Conservation (phyloP, 2,113 vertebrate species). For the Phylloscopus whistleri region DNA sequence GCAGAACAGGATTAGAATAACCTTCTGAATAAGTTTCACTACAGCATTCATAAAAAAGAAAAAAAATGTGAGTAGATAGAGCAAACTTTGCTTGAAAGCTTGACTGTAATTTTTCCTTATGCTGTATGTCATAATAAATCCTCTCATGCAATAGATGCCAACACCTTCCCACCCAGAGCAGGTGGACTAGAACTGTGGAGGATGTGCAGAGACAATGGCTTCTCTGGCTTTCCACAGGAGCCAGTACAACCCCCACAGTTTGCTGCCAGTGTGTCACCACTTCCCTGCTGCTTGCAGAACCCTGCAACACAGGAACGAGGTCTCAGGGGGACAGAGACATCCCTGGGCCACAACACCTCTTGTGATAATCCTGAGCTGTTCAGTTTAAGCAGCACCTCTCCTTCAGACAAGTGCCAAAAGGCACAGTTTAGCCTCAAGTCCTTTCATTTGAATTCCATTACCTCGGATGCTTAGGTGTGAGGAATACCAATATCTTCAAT, state of each 20-base stretch:
- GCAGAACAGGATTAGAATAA: background rate
- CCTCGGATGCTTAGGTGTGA: background rate
- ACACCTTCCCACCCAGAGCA: background rate
- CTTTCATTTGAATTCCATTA: background rate
- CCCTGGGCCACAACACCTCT: background rate
- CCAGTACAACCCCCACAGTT: background rate
- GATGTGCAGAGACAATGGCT: background rate
- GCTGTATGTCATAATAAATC: background rate
- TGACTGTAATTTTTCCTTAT: background rate
- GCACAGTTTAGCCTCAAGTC: background rate
- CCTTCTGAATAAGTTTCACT: slow-evolving; percentile 1
- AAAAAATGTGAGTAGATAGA: background rate
- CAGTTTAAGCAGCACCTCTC: background rate
- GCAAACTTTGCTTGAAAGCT: background rate
- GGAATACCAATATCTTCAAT: background rate
- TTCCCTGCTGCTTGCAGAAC: background rate
- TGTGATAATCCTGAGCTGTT: background rate
- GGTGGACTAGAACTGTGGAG: background rate
- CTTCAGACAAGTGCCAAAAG: background rate
- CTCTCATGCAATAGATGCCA: background rate
- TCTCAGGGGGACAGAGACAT: background rate
- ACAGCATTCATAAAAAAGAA: background rate
- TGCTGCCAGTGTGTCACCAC: background rate
- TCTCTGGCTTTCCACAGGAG: background rate
- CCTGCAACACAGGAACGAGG: background rate